Base-by-base conservation (phyloP, 2,113 vertebrate genomes). In the Lasiurus cinereus region DNA sequence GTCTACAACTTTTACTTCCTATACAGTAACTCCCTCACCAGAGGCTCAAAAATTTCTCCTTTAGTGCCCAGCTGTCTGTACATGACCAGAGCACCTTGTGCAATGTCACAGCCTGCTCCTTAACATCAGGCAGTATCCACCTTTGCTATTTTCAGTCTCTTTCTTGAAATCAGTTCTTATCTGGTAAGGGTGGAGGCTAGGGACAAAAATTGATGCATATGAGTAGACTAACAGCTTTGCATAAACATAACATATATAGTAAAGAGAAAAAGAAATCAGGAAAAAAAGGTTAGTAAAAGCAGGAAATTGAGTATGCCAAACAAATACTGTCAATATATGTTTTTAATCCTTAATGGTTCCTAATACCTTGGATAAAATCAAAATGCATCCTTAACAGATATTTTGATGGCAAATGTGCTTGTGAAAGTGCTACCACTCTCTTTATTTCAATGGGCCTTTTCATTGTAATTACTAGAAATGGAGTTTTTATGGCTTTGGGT, bases 281-380 rank as follows among this genome's bases (percentile, higher is more conserved):
- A 59, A 39, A 43, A 43, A 96, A 67, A 64, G 74, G 8, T 31
- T 29, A 36, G 50, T 62, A 13, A 59, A 50, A 76, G 79, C 66
- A n/a, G 64, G 8, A 24, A 29, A 62, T 74, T 74, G 46, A 73
- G 31, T 13, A 50, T 24, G n/a, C 10, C 29, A 50, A 29, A 59
- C 83, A 27, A 76, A 31, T 27, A 62, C 73, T 88, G 76, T 72
- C 52, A 70, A 21, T 70, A 24, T 67, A 8, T 43, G 54, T 73
- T 48, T 93, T 88, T 48, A n/a, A n/a, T 54, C 21, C 31, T 84
- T 73, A 54, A 83, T 64, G 43, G 67, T 82, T 92, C n/a, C 39
- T 31, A 48, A 56, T 70, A 43, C 48, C 46, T 73, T 62, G 66
- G 31, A 15, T 59, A n/a, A 5, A 33, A 3, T 6, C 62, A 64